Evolutionary conservation across 2,113 vertebrate species (phyloP).

Genomic region (Thermophis baileyi): DNA sequence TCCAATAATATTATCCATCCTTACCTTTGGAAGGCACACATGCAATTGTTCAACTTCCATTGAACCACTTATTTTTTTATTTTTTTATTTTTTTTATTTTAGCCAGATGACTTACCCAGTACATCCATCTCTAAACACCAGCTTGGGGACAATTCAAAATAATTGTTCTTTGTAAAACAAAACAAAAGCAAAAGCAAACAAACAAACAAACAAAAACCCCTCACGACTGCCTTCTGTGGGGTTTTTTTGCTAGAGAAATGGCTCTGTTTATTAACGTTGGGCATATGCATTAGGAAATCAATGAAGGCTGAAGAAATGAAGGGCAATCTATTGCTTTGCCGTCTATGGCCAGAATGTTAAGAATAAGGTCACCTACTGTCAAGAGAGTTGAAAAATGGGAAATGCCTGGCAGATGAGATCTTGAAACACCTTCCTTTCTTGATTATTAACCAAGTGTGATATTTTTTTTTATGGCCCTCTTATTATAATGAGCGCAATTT

Average conservation of each 20-base stretch:
- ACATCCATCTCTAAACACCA: background rate
- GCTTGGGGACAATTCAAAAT: background rate
- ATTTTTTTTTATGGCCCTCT: background rate
- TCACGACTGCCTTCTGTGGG: constrained; percentile 11
- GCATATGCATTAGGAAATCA: constrained; percentile 31
- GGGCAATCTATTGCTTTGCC: background rate
- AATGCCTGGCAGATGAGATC: background rate
- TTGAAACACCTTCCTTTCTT: background rate
- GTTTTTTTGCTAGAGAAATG: constrained; percentile 10
- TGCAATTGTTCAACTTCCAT: background rate
- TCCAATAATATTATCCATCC: background rate
- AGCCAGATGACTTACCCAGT: background rate
- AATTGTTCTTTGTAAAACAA: background rate
- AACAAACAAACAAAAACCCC: background rate
- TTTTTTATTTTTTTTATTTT: background rate
- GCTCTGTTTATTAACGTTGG: constrained; percentile 31
- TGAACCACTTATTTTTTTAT: too few relatives aligned
- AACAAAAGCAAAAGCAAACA: background rate
- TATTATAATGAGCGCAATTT: background rate
- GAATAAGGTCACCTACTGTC: constrained; percentile 21
- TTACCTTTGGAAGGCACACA: background rate
- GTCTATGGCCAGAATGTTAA: constrained; percentile 1
- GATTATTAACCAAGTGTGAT: background rate
- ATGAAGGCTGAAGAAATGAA: constrained; percentile 31
- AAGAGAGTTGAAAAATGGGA: background rate